These are phyloP conservation scores for Zoanthus sansibaricus DNA, from an alignment of 92 coral and sea anemone genomes.

Conservation along the genomic window DNA sequence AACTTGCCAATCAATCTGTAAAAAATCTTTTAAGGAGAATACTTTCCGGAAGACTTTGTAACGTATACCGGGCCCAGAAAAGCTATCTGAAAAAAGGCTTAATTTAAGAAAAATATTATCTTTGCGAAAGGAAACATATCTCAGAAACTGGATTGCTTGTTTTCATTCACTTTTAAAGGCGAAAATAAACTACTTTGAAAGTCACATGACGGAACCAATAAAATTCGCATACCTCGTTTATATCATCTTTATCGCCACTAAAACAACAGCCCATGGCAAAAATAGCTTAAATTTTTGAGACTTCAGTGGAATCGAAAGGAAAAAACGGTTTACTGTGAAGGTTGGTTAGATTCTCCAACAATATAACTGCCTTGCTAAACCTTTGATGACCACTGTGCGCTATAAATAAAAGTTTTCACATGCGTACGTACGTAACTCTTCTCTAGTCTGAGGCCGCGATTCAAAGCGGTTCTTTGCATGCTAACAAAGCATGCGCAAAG, in stretches of 20 bases:
- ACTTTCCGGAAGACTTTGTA: no score
- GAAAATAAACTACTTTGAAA: neutral
- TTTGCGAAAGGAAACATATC: neutral
- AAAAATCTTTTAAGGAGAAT: no score
- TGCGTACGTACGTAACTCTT: neutral
- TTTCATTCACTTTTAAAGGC: neutral
- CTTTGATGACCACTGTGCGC: neutral
- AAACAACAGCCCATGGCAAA: conserved; percentile 93
- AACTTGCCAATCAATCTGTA: neutral
- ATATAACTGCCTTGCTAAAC: no score
- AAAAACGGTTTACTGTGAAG: neutral
- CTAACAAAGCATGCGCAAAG: conserved; percentile 10
- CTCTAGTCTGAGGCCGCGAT: conserved; percentile 9
- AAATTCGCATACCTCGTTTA: conserved; percentile 71
- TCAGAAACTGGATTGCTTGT: neutral
- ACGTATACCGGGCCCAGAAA: neutral
- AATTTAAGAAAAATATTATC: neutral
- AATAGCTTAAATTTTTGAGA: neutral
- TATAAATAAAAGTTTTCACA: neutral
- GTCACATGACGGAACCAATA: conserved; percentile 16
- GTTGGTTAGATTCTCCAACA: neutral
- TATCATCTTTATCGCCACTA: conserved; percentile 78
- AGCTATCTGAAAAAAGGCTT: neutral
- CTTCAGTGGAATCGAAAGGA: neutral
- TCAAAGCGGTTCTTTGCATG: neutral